Evolutionary conservation across 1,140 invertebrate genomes (phyloP).

Genomic region (Telenomus remus): DNA sequence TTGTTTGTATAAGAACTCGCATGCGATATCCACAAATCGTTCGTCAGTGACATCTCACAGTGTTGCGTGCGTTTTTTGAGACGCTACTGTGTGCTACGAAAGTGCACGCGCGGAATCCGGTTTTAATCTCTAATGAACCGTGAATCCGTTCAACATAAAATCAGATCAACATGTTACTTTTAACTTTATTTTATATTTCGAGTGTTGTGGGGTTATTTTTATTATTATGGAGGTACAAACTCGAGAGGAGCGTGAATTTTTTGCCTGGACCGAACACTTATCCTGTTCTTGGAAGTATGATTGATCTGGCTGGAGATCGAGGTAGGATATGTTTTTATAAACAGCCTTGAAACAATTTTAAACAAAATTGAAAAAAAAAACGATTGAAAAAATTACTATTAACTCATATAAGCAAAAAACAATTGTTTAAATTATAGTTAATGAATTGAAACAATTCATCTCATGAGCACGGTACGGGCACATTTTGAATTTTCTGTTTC

Average conservation of each 20-base stretch:
- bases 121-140: background rate
- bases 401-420: too few relatives aligned
- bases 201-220: slow-evolving; percentile 1
- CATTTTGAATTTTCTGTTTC: too few relatives aligned
- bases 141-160: background rate
- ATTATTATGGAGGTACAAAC: slow-evolving; percentile 15
- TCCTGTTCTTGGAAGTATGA: slow-evolving; percentile 22
- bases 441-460: too few relatives aligned
- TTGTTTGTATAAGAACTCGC: too few relatives aligned
- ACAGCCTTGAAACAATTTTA: too few relatives aligned
- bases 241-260: slow-evolving; percentile 26
- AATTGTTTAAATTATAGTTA: too few relatives aligned
- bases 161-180: background rate
- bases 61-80: too few relatives aligned
- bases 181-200: background rate
- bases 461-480: too few relatives aligned
- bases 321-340: background rate
- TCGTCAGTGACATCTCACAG: too few relatives aligned
- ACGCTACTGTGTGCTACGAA: too few relatives aligned
- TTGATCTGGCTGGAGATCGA: slow-evolving; percentile 19
- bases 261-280: slow-evolving; percentile 14
- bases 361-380: background rate
- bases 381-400: too few relatives aligned
- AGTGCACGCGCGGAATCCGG: background rate
- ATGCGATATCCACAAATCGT: too few relatives aligned